Base-by-base conservation (phyloP, 2,113 vertebrate species). In the Oncorhynchus clarkii region DNA sequence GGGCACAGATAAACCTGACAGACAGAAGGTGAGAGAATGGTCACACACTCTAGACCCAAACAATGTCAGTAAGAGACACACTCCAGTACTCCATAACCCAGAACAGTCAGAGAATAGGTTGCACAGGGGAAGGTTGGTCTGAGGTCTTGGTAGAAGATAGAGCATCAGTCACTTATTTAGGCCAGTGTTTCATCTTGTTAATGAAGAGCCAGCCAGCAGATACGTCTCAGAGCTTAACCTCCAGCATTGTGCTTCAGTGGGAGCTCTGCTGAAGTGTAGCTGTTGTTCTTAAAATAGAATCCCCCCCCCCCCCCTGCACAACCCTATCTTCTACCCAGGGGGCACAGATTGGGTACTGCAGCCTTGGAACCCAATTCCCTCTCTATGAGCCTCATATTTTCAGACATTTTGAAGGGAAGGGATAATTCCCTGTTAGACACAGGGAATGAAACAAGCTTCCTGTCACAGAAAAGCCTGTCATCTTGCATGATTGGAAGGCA, bases 1-100 rank as follows among this genome's bases (percentile, higher is more conserved):
- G 20, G 94, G 93, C 27, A 67, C 91, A 0, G 95, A 97, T 29
- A 91, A 84, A 13, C 87, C 90, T n/a, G 86, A 87, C 16, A 94
- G 89, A 79, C 90, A 85, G 67, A 95, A 91, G 87, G 91, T 91
- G 59, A 80, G 72, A 66, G 27, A 7, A 39, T 8, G 13, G 20
- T n/a, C 31, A 73, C 31, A 76, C 76, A 76, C 60, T 18, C 16
- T n/a, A 31, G 31, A 31, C 45, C 31, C 67, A 34, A 9, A 39
- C 9, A 8, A 64, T 22, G 11, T 13, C 22, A n/a, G 60, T 11
- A 64, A 64, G 60, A 64, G 51, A 54, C 3, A 16, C 49, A 54
- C 12, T 18, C 49, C 49, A 54, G 49, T 14, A 16, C 14, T 5
- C 16, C 2, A 31, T 26, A 29, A 67, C 12, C 65, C 29, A 67